Evolutionary conservation across 2,113 vertebrate genomes (phyloP).

Genomic region (Rhinopomastus cyanomelas): DNA sequence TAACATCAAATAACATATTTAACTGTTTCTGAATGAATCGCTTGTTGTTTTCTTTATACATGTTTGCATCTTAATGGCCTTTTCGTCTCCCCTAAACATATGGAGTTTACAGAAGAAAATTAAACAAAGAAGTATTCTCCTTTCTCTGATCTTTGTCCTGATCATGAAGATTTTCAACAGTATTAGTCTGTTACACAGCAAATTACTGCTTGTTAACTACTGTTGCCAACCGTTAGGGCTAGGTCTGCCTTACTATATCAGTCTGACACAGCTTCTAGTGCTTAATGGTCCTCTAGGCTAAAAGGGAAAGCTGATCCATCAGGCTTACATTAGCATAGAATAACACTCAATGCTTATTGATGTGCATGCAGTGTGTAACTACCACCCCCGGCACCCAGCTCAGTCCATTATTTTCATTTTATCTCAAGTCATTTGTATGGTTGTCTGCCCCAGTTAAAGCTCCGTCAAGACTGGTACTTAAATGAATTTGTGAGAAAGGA

Average conservation of each 20-base stretch:
- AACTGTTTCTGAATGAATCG: neutral
- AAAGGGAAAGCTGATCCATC: slow-evolving; percentile 91
- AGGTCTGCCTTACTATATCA: slow-evolving; percentile 78
- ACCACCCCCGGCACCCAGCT: slow-evolving; percentile 79
- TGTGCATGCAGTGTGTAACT: slow-evolving; percentile 79
- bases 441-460: slow-evolving; percentile 83
- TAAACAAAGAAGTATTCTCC: slow-evolving; percentile 66
- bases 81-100: slow-evolving; percentile 21
- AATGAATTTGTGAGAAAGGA: slow-evolving; percentile 81
- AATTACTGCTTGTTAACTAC: slow-evolving; percentile 76
- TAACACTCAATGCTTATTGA: slow-evolving; percentile 88
- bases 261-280: slow-evolving; percentile 82
- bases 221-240: slow-evolving; percentile 70
- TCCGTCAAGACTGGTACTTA: slow-evolving; percentile 79
- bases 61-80: slow-evolving; percentile 2
- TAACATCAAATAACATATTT: slow-evolving; percentile 28
- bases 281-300: slow-evolving; percentile 94
- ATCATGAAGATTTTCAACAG: slow-evolving; percentile 70
- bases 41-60: slow-evolving; percentile 13
- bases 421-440: slow-evolving; percentile 85
- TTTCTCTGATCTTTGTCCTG: slow-evolving; percentile 70
- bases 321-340: slow-evolving; percentile 93
- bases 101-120: slow-evolving; percentile 71
- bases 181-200: slow-evolving; percentile 67
- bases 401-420: slow-evolving; percentile 86